Evolutionary conservation across 2,113 vertebrate species (phyloP).

Genomic region (Bungarus multicinctus): DNA sequence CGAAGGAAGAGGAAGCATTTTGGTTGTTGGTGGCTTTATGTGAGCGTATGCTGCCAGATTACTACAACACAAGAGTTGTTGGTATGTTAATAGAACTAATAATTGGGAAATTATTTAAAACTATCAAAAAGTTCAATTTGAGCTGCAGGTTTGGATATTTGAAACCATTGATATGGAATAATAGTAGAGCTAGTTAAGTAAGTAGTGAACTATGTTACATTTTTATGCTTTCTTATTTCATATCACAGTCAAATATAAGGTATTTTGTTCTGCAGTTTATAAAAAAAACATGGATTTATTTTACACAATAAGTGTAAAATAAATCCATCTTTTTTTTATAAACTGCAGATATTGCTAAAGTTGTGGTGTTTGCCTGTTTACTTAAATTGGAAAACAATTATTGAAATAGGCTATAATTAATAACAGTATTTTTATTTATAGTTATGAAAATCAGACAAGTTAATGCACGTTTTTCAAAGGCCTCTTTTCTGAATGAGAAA

Average conservation of each 20-base stretch:
- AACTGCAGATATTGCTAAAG: not conserved
- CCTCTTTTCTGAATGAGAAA: not conserved
- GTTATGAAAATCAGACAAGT: not conserved
- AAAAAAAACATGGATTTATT: too few species aligned
- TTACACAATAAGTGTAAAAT: too few species aligned
- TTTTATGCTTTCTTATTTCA: not conserved
- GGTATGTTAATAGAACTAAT: conserved; percentile 72
- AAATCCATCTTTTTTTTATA: not conserved
- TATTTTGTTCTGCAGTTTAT: not conserved
- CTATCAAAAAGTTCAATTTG: not conserved
- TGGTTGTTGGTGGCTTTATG: conserved; percentile 97
- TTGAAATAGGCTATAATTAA: not conserved
- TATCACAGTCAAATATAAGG: not conserved
- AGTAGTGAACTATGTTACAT: not conserved
- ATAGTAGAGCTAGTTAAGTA: not conserved
- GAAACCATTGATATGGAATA: not conserved
- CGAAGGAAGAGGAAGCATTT: conserved; percentile 98
- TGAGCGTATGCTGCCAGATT: conserved; percentile 97
- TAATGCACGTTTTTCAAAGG: not conserved
- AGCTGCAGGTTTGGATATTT: not conserved
- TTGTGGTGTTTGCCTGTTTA: not conserved
- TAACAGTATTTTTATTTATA: not conserved
- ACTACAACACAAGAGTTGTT: conserved; percentile 98
- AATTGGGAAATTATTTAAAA: not conserved
- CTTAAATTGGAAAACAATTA: not conserved